Evolutionary conservation across 2,888 invertebrate genomes (phyloP), one percentile per base, ranked within the genome.

Genomic region (Tipula vernalis): DNA sequence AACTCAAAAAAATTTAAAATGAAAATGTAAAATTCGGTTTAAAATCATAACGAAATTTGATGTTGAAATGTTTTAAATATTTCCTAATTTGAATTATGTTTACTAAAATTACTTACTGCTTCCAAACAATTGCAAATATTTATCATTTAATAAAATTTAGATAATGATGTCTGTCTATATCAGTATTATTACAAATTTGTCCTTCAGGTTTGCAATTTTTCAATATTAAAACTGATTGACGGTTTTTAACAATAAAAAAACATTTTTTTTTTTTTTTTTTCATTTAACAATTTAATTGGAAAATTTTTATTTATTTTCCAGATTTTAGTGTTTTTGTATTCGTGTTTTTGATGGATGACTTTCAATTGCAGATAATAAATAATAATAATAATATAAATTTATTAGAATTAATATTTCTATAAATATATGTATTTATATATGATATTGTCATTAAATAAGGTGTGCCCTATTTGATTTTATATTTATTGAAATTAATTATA

Each of bases 401-500:
- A 71, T 71, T 71, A 71, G 71, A 71, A 71, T 71, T 71, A 71
- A 71, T 71, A 71, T 71, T 71, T 71, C 71, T 71, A 71, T n/a
- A n/a, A n/a, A n/a, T n/a, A n/a, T n/a, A n/a, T n/a, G n/a, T n/a
- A n/a, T n/a, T n/a, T n/a, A n/a, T 71, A 28, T 71, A 71, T 71
- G 15, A 15, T 51, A 28, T 71, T 71, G 71, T 71, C 71, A 71
- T 71, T 71, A 71, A 28, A 71, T 71, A 71, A 71, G 71, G 71
- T 71, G 71, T 28, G 71, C 71, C 71, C 71, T 71, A 71, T 71
- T 28, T 71, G 71, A 71, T 71, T 71, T 71, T 71, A 28, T 71
- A 71, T 71, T 71, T 71, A 71, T 71, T 71, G 71, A 71, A 71
- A 71, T 71, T 71, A 71, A 71, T 71, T 71, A 28, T 71, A 71